Base-by-base conservation (phyloP, 1,140 invertebrate species). In the Ptiloglossa arizonensis region DNA sequence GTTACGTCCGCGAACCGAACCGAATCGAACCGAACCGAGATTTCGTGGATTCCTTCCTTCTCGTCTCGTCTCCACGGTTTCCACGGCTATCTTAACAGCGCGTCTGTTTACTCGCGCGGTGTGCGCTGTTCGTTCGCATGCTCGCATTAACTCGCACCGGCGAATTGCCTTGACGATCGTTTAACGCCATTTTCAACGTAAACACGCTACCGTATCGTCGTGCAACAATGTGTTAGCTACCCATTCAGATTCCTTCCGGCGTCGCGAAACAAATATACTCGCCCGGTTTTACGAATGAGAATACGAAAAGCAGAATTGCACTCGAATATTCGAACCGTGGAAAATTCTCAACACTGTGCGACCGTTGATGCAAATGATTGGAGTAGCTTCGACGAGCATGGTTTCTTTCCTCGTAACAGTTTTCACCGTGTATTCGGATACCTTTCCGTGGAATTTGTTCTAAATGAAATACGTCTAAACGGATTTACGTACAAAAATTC, bases 101-200 rank as follows among this genome's bases (percentile, higher is more conserved):
- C 44, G 80, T 68, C 78, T 86, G 82, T 87, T 80, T 87, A 71
- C 70, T 56, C 57, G 60, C 69, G 54, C 67, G 44, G 54, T 80
- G 41, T 80, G 27, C 76, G 17, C 46, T 64, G 50, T 60, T 75
- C 76, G 66, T 85, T 85, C 22, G 72, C 78, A 72, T 52, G 62
- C 59, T 66, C 67, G 67, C 62, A 79, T 80, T 70, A 46, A 54
- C 48, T 63, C 44, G 66, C 67, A 46, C 56, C 41, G 35, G 35
- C 56, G 57, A 83, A 80, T 80, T 72, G 63, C 82, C 83, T 85
- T 81, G 82, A 69, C 66, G 82, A 85, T 77, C 80, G 69, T 64
- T 85, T 75, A 82, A 82, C 83, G 22, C 79, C 68, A 83, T 75
- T 54, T 52, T 73, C 77, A 79, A 52, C 68, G 41, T 79, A 82